phyloP scores from a whole-genome alignment of 2,888 invertebrate genomes.

The Dendrolimus houi region DNA sequence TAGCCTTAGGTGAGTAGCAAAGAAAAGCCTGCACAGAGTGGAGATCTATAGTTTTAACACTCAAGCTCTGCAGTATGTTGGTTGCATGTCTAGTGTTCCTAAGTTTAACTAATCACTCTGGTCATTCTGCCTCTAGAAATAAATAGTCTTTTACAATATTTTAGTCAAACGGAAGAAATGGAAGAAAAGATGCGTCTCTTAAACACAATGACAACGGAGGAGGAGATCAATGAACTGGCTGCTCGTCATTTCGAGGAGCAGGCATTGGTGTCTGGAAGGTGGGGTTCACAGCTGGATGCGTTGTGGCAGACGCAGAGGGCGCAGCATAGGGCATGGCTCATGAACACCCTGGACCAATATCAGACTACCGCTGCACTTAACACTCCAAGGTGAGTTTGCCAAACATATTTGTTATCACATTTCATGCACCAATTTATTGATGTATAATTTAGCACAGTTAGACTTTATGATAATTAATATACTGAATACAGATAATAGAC shows the following conservation, averaged over 20 bases:
- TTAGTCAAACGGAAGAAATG: slow-evolving; percentile 92
- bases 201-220: slow-evolving; percentile 86
- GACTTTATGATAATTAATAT: no score
- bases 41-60: no score
- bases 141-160: neutral
- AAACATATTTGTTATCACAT: no score
- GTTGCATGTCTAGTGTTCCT: no score
- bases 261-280: slow-evolving; percentile 88
- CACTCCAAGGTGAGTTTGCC: slow-evolving; percentile 78
- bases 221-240: slow-evolving; percentile 89
- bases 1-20: no score
- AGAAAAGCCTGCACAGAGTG: no score
- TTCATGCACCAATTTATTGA: no score
- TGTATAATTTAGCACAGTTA: no score
- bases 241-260: slow-evolving; percentile 89
- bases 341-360: slow-evolving; percentile 79
- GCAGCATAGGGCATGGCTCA: slow-evolving; percentile 93
- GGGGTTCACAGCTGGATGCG: slow-evolving; percentile 90
- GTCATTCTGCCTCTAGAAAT: no score
- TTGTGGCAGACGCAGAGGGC: slow-evolving; percentile 89
- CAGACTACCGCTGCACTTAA: slow-evolving; percentile 37
- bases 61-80: no score
- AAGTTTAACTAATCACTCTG: no score
- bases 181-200: slow-evolving; percentile 87
- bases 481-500: no score